These are phyloP conservation scores for Leptogaster cylindrica DNA, from an alignment of 2,888 invertebrate genomes.

Conservation along the genomic window DNA sequence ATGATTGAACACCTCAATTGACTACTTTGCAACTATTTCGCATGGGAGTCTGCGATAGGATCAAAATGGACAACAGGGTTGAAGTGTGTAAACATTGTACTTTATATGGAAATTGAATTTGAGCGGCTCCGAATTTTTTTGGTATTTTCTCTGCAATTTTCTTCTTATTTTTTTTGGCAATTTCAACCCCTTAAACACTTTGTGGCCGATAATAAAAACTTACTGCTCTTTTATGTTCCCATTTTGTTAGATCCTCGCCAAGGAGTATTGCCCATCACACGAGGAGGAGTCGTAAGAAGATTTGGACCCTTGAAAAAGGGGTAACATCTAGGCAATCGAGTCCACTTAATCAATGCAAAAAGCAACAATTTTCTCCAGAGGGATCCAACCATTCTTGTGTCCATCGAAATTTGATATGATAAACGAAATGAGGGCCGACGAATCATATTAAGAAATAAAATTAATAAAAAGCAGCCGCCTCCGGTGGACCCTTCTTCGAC, in stretches of 20 bases:
- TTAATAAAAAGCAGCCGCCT: conserved; percentile 39
- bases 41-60: conserved; percentile 22
- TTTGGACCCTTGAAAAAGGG: conserved; percentile 33
- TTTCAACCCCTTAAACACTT: conserved; percentile 37
- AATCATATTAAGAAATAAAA: conserved; percentile 38
- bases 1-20: conserved; percentile 31
- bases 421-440: neutral
- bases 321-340: neutral
- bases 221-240: conserved; percentile 35
- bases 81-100: conserved; percentile 34
- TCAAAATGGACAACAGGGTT: conserved; percentile 19
- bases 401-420: neutral
- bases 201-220: conserved; percentile 37
- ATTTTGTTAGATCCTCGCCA: conserved; percentile 22
- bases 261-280: neutral
- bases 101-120: conserved; percentile 40
- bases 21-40: conserved; percentile 33
- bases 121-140: conserved; percentile 1
- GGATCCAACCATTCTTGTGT: neutral
- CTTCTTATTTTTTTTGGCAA: conserved; percentile 4
- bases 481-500: conserved; percentile 2
- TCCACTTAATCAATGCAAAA: conserved; percentile 40
- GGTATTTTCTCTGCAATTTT: conserved; percentile 8
- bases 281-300: conserved; percentile 18
- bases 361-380: conserved; percentile 33